These are phyloP conservation scores for Apodemia zela DNA, from an alignment of 2,888 invertebrate species.

Conservation along the genomic window DNA sequence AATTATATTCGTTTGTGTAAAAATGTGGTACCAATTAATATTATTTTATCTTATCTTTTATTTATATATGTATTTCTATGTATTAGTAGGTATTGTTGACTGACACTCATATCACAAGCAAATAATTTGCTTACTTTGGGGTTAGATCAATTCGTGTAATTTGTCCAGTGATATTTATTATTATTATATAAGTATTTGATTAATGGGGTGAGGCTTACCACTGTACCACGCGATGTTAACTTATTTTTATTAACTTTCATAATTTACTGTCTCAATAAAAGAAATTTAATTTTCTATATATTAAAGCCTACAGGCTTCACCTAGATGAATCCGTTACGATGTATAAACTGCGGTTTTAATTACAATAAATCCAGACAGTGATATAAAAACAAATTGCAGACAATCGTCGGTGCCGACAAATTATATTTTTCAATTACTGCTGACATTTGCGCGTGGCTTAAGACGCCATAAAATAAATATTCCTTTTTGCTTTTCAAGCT, in stretches of 20 bases:
- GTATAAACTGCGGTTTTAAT: conserved; percentile 3
- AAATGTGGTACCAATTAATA: too few relatives aligned
- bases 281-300: neutral
- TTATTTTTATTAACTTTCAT: conserved; percentile 8
- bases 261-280: conserved; percentile 17
- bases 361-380: conserved; percentile 19
- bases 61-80: too few relatives aligned
- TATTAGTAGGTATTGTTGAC: too few relatives aligned
- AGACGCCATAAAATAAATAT: conserved; percentile 30
- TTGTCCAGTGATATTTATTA: too few relatives aligned
- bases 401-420: conserved; percentile 24
- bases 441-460: conserved; percentile 28
- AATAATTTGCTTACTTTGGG: too few relatives aligned
- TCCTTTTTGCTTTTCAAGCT: conserved; percentile 28
- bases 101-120: too few relatives aligned
- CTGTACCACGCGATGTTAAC: too few relatives aligned
- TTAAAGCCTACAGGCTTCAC: neutral
- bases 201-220: too few relatives aligned
- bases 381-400: conserved; percentile 31
- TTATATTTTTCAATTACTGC: conserved; percentile 35
- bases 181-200: too few relatives aligned
- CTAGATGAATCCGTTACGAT: conserved; percentile 10
- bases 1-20: too few relatives aligned
- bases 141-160: too few relatives aligned
- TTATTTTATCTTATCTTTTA: too few relatives aligned